Evolutionary conservation across 2,888 invertebrate genomes (phyloP), one percentile per base, ranked within the genome.

Genomic region (Seladonia tumulorum): DNA sequence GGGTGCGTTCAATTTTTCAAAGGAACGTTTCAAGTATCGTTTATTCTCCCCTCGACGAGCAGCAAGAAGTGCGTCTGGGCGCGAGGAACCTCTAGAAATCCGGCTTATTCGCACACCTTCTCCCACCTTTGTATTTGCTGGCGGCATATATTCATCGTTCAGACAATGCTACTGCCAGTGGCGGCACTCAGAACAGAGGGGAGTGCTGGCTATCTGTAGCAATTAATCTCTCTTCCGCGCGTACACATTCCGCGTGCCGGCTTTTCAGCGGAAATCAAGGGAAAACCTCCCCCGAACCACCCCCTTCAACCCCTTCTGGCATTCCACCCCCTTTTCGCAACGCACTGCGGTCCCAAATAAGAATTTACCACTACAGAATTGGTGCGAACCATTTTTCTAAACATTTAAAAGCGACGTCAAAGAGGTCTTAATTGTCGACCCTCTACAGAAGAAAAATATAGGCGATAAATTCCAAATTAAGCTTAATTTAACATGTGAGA

Each of bases 191-290:
- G 18, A 1, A 0, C 5, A 35, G 35, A 39, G 18, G 53, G 4
- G 42, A 45, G 10, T 3, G 10, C 73, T 14, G 76, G 16, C 29
- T 87, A 85, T 87, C 86, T 70, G 79, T 73, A 77, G 86, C 71
- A 85, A 87, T 87, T 85, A 87, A 87, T 87, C 85, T 85, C 47
- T 66, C 47, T 79, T 76, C 39, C 76, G 72, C 75, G 73, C 71
- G 66, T 57, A 66, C 66, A 79, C 77, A 25, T 70, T 39, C 47
- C 74, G 22, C 53, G 42, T n/a, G 29, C 35, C 45, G 35, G 45
- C 60, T 49, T 84, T 66, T 73, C 53, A 74, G n/a, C 49, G 79
- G 60, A 60, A 66, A 49, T 71, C 76, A 53, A 29, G 29, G 53
- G 73, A 63, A 49, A 71, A 81, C 47, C 75, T 49, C 7, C 18